Evolutionary conservation across 2,797 vertebrate genomes (phyloP), one percentile per base, ranked within the genome.

Genomic region (Falco rusticolus): DNA sequence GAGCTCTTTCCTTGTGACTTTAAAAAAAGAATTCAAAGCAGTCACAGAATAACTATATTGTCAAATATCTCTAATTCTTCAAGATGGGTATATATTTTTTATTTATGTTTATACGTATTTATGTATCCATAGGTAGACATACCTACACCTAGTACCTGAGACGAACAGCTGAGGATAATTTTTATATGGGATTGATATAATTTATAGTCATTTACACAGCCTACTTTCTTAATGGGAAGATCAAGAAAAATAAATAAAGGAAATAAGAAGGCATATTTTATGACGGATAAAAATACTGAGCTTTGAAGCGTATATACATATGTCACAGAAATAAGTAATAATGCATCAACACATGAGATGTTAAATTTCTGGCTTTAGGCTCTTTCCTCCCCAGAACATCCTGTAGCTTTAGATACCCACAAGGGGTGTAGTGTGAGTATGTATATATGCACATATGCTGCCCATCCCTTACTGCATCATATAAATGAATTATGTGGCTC

Each of bases 401-500:
- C 82, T 83, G 89, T 71, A 86, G 57, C 34, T 91, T 78, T 57
- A 25, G 39, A 51, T 75, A 63, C 54, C 72, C 76, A 33, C 25
- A 31, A 71, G 71, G 75, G 17, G 1, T 65, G 19, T 74, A 21
- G 37, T 69, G n/a, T 24, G 6, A 71, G 39, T 81, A 68, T 86
- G 56, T 50, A 88, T 91, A 59, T 72, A 85, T 77, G 78, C 71
- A 89, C 78, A 83, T 77, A 90, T 87, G 90, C 76, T 93, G 64
- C 57, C 57, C 65, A 78, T 84, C 50, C n/a, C 47, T 89, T 65
- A 39, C 45, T 92, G 68, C 64, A 85, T 77, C 63, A 45, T 26
- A 89, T 50, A 72, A 84, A 94, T 85, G 22, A 96, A 91, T 94
- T 85, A 75, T 89, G 79, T 89, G 61, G 21, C 34, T 87, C 87